Evolutionary conservation across 2,888 invertebrate genomes (phyloP).

Genomic region (Macrophya annulata): DNA sequence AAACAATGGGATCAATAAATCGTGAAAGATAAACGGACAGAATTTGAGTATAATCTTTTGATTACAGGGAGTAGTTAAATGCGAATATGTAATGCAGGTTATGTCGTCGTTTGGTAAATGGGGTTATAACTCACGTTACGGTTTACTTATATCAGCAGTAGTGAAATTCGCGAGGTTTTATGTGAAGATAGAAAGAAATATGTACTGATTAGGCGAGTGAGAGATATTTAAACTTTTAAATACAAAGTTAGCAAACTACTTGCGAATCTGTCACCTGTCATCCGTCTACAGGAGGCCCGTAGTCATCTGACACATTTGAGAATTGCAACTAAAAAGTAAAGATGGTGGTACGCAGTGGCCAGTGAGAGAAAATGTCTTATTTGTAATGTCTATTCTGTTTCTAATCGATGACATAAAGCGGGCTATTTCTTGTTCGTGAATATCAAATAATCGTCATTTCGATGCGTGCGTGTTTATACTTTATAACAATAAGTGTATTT

Average conservation of each 20-base stretch:
- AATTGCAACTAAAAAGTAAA: slow-evolving; percentile 10
- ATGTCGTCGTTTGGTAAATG: not conserved
- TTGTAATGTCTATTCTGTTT: not conserved
- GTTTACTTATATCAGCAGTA: not conserved
- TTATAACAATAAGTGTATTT: not conserved
- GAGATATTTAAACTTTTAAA: not conserved
- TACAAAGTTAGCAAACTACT: not conserved
- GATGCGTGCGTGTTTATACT: not conserved
- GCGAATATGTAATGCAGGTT: slow-evolving; percentile 8
- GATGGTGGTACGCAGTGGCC: slow-evolving; percentile 2
- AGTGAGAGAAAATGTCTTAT: not conserved
- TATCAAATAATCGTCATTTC: not conserved
- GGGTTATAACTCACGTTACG: slow-evolving; percentile 21
- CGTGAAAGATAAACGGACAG: not conserved
- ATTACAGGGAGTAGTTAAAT: not conserved
- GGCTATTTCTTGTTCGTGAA: not conserved
- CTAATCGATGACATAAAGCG: not conserved
- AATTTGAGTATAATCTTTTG: not conserved
- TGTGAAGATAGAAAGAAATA: not conserved
- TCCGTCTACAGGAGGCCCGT: not conserved
- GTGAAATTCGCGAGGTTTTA: not conserved
- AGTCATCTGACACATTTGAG: slow-evolving; percentile 23
- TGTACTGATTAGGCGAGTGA: not conserved
- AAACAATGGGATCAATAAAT: not conserved
- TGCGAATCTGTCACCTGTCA: slow-evolving; percentile 42